phyloP scores from a whole-genome alignment of 2,113 vertebrate species.

The Anolis carolinensis region DNA sequence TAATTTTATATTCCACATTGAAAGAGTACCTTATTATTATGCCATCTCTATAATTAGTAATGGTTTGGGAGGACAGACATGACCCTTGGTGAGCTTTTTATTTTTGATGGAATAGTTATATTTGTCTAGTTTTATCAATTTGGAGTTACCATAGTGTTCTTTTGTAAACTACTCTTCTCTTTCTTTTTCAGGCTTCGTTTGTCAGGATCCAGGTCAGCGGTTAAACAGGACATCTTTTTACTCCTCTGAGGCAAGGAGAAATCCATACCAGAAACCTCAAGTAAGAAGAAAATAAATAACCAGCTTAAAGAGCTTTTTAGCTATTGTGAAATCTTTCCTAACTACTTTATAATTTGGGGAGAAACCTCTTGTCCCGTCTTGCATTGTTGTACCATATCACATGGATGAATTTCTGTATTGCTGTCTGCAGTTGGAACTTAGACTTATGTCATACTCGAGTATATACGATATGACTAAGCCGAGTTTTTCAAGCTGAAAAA shows the following conservation, averaged over 20 bases:
- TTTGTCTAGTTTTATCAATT: background rate
- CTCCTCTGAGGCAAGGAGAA: slow-evolving; percentile 77
- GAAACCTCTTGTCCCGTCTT: background rate
- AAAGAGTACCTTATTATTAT: background rate
- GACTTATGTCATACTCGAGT: too few relatives aligned
- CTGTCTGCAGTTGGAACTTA: too few relatives aligned
- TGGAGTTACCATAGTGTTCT: slow-evolving; percentile 21
- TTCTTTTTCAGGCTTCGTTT: slow-evolving; percentile 85
- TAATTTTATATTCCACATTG: background rate
- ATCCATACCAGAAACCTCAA: slow-evolving; percentile 80
- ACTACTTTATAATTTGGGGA: background rate
- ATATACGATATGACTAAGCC: too few relatives aligned
- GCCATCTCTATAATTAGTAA: background rate
- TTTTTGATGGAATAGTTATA: slow-evolving; percentile 4
- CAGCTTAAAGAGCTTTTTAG: background rate
- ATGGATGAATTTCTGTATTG: background rate
- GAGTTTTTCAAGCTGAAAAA: too few relatives aligned
- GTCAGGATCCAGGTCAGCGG: slow-evolving; percentile 86
- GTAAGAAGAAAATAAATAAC: slow-evolving; percentile 69
- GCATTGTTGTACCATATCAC: background rate
- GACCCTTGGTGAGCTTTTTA: background rate
- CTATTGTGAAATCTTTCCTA: slow-evolving; percentile 11
- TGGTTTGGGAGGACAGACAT: slow-evolving; percentile 16
- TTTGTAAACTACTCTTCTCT: slow-evolving; percentile 32
- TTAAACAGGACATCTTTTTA: slow-evolving; percentile 72